Percentiles rank a stretch among this genome's conserved stretches.
phyloP scores from a whole-genome alignment of 2,797 vertebrate genomes.

The Erpetoichthys calabaricus region DNA sequence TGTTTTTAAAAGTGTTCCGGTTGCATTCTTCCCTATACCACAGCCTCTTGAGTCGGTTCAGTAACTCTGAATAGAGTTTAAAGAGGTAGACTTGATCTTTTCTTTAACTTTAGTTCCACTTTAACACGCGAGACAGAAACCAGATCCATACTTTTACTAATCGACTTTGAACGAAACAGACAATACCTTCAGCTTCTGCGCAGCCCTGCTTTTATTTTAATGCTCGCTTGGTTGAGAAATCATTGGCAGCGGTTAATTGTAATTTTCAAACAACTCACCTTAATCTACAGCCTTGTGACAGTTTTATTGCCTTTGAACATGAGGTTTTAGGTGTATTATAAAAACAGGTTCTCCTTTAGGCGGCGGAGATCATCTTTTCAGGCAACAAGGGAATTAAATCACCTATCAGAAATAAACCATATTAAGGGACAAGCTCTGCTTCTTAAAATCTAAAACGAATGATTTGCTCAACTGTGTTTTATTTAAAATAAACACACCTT shows the following conservation, averaged over 20 bases:
- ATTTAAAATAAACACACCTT: no score
- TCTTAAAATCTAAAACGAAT: no score
- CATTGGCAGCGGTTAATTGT: conserved; percentile 17
- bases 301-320: conserved; percentile 26
- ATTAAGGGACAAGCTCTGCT: no score
- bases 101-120: conserved; percentile 57
- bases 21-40: neutral
- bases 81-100: conserved; percentile 38
- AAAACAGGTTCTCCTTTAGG: conserved; percentile 26
- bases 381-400: no score
- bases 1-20: neutral
- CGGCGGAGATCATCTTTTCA: conserved; percentile 3
- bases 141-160: conserved; percentile 62
- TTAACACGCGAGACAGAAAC: conserved; percentile 66
- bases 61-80: conserved; percentile 60
- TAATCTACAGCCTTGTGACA: conserved; percentile 13
- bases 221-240: conserved; percentile 26
- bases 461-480: no score
- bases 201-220: conserved; percentile 19
- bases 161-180: conserved; percentile 47
- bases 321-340: conserved; percentile 19
- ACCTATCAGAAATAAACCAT: no score
- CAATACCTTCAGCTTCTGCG: conserved; percentile 26
- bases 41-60: conserved; percentile 41
- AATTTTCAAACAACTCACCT: conserved; percentile 6